These are phyloP conservation scores for Sepioteuthis lessoniana DNA, from an alignment of 2,888 invertebrate species.

Conservation along the genomic window DNA sequence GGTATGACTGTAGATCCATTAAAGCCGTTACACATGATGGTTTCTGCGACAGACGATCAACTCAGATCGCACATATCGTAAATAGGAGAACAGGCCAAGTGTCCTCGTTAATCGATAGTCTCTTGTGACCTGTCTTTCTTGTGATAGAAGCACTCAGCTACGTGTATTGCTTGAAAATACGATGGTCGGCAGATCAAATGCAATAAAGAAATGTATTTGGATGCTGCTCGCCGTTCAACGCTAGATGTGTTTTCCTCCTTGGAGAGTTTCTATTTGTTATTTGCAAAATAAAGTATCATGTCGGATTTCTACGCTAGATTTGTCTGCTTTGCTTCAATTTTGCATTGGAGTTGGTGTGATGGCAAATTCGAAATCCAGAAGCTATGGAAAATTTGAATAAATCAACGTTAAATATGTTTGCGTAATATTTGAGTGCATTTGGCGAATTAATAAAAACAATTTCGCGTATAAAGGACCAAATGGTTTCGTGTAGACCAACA, in stretches of 20 bases:
- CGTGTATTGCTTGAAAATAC: not conserved
- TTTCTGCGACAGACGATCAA: not conserved
- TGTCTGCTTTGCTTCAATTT: too few species aligned
- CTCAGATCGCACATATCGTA: not conserved
- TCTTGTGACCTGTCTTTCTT: not conserved
- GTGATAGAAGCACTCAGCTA: not conserved
- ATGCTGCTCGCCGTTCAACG: not conserved
- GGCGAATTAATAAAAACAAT: too few species aligned
- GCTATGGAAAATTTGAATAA: too few species aligned
- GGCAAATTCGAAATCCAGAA: too few species aligned
- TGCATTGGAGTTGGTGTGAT: too few species aligned
- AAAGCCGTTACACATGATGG: not conserved
- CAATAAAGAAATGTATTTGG: not conserved
- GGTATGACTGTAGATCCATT: not conserved
- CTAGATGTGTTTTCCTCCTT: not conserved
- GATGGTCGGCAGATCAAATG: not conserved
- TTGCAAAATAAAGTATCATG: too few species aligned
- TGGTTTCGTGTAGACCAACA: too few species aligned
- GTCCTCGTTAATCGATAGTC: not conserved
- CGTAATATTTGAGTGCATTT: too few species aligned
- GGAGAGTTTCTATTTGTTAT: too few species aligned
- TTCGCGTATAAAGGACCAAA: too few species aligned
- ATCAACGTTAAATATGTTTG: too few species aligned
- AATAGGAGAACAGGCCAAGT: not conserved
- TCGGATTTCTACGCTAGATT: too few species aligned